Base-by-base conservation (phyloP, 2,113 vertebrate genomes). In the Gobio gobio region DNA sequence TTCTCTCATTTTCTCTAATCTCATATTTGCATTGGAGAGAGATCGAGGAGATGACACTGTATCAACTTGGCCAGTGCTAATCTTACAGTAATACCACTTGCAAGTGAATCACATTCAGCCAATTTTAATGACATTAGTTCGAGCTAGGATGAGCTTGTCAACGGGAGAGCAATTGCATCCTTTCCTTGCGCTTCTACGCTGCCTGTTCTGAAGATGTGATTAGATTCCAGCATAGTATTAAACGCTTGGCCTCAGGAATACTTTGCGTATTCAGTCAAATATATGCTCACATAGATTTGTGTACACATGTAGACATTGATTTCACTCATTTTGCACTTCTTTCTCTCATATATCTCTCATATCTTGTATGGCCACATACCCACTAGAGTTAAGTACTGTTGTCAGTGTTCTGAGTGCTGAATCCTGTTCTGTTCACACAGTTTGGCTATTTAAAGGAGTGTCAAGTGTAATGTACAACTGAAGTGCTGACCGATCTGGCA, bases 91-190 rank as follows among this genome's bases (percentile, higher is more conserved):
- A 93, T 90, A 90, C 88, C 88, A 90, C 90, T 86, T 90, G 91
- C 90, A 92, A 88, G 91, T 91, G 86, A 86, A 90, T 91, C 89
- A 89, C 92, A 94, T 92, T 90, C 91, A 89, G 91, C 94, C 92
- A 91, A 93, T 94, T 94, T 93, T 93, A 95, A 94, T 94, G 92
- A 91, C 93, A 93, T 95, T 95, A 94, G 93, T 93, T 90, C 85
- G 84, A 93, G 92, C 92, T 92, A 93, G 90, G 92, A 94, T 93
- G 93, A 92, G 91, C 94, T 92, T 94, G 94, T 94, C 93, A 94
- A 92, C 91, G 88, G 92, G 90, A 90, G 91, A 91, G 92, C 94
- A 94, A 95, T 93, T 93, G 93, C 92, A 87, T 94, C 94, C 92
- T 92, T 89, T 29, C 29, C 29, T 29, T 29, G 89, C 91, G 90